These are phyloP conservation scores for Morbakka virulenta DNA, from an alignment of 30 jellyfish, hydroid and myxozoan genomes.

Conservation along the genomic window DNA sequence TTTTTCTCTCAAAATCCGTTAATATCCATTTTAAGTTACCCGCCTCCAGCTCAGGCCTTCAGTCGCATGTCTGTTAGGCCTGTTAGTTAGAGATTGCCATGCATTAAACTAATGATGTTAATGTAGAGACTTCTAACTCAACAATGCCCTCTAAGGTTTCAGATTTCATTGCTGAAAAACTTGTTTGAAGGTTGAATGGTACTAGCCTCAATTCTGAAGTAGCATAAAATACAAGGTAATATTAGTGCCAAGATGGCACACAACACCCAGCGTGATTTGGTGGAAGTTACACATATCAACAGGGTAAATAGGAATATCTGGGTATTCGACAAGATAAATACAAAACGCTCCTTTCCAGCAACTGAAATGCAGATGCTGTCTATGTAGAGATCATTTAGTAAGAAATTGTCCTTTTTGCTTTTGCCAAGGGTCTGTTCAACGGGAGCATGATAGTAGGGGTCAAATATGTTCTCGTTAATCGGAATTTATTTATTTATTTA, in stretches of 20 bases:
- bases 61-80: too few species aligned
- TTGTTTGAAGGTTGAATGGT: neutral
- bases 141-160: neutral
- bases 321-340: conserved; percentile 11
- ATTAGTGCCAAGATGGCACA: conserved; percentile 1
- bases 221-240: neutral
- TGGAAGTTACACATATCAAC: conserved; percentile 3
- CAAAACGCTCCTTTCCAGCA: conserved; percentile 34
- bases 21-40: too few species aligned
- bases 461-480: conserved; percentile 23
- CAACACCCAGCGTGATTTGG: too few species aligned
- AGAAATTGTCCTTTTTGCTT: conserved; percentile 38
- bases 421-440: conserved; percentile 70
- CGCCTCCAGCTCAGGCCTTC: too few species aligned
- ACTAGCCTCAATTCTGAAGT: too few species aligned
- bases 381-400: conserved; percentile 28
- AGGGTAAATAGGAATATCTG: neutral
- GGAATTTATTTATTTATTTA: conserved; percentile 31
- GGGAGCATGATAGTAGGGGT: conserved; percentile 29
- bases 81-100: too few species aligned
- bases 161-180: too few species aligned
- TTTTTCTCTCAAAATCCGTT: too few species aligned
- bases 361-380: conserved; percentile 42
- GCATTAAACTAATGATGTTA: conserved; percentile 16
- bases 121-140: neutral